Evolutionary conservation across 1,140 invertebrate genomes (phyloP), one percentile per base, ranked within the genome.

Genomic region (Hirudo medicinalis): DNA sequence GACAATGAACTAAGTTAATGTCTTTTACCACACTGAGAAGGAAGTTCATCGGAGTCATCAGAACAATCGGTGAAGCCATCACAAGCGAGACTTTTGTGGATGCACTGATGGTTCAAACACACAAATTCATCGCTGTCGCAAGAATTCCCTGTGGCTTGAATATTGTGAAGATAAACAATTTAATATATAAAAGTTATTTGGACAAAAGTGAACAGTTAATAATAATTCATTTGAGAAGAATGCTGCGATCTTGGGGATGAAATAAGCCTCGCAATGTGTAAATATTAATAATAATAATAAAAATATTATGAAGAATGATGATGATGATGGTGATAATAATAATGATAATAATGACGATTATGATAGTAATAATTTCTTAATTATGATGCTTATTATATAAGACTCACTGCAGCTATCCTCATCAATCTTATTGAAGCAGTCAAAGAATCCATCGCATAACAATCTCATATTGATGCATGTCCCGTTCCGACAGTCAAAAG

Each of bases 61-160:
- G 22, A 25, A 25, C 57, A 63, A 22, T 25, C 57, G 15, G 57
- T 2, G 29, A 63, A 63, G 8, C 57, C 22, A 11, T 63, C 57
- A 63, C 29, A 63, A 22, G 57, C 11, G 11, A 63, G 19, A 9
- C 19, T 20, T 8, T 63, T 63, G 11, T 63, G 0, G 11, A 63
- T 63, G 8, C 57, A 63, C 29, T 63, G 22, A 63, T 63, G 57
- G 57, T 63, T 63, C 57, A 63, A 25, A 25, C 57, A 63, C 6
- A 63, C 57, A 25, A 22, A 63, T 19, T 63, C 57, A 63, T 63
- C 20, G 8, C 22, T 63, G 22, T 63, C 13, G 43, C 43, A 49
- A 5, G 43, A 49, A 49, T 49, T 49, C 9, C 43, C 43, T 49
- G 43, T 9, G 15, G 43, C 43, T 49, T 11, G 43, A 17, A 49